Evolutionary conservation across 1,140 invertebrate genomes (phyloP).

Genomic region (Lepidurus arcticus): DNA sequence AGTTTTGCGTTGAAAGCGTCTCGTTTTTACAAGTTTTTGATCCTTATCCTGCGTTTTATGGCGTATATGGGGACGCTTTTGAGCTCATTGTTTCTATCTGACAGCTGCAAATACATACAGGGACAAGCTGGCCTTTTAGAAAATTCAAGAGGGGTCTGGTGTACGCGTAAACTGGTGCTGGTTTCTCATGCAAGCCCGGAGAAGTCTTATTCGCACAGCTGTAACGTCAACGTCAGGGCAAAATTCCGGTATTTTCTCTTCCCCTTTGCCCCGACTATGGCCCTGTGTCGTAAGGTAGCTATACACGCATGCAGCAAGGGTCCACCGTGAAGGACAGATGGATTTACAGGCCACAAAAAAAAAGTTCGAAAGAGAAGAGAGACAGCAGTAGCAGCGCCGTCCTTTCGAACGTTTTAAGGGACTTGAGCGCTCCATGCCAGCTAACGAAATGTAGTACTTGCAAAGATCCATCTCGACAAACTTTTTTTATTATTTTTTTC

Average conservation of each 20-base stretch:
- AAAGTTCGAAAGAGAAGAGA: neutral
- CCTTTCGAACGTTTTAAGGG: too few relatives aligned
- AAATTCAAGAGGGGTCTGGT: neutral
- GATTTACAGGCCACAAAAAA: neutral
- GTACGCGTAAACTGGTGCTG: neutral
- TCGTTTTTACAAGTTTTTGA: too few relatives aligned
- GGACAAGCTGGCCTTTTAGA: neutral
- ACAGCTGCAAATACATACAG: slow-evolving; percentile 12
- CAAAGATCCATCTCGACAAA: neutral
- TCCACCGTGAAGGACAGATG: neutral
- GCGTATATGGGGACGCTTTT: neutral
- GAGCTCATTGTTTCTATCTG: slow-evolving; percentile 5
- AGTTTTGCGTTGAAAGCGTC: too few relatives aligned
- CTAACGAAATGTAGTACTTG: neutral
- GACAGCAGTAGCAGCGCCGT: too few relatives aligned
- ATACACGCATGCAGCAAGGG: neutral
- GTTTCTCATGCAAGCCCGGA: neutral
- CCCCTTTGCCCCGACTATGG: neutral
- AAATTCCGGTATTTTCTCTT: slow-evolving; percentile 1
- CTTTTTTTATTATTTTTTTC: neutral
- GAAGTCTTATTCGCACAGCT: neutral
- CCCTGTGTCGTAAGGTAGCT: slow-evolving; percentile 3
- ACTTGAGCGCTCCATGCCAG: too few relatives aligned
- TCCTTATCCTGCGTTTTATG: too few relatives aligned
- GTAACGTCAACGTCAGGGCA: neutral